Evolutionary conservation across 2,888 invertebrate genomes (phyloP).

Genomic region (Tetropium fuscum): DNA sequence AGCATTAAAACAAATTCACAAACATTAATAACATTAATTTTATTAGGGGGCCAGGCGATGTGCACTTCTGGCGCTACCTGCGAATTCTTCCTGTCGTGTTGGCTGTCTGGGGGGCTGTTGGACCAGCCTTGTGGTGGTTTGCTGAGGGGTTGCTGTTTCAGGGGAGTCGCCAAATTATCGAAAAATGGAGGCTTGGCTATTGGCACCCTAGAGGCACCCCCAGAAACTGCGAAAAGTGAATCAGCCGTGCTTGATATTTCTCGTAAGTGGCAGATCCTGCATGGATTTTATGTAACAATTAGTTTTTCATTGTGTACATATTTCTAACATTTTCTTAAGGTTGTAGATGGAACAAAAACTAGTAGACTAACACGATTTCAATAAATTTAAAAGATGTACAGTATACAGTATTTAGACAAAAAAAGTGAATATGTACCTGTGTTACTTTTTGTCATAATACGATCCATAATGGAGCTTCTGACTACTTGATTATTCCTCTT

Average conservation of each 20-base stretch:
- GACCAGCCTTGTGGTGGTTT: slow-evolving; percentile 83
- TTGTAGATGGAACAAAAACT: too few species aligned
- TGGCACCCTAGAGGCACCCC: slow-evolving; percentile 71
- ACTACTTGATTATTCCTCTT: too few species aligned
- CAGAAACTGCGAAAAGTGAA: slow-evolving; percentile 71
- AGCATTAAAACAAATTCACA: too few species aligned
- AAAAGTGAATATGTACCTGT: too few species aligned
- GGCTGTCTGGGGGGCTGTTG: slow-evolving; percentile 89
- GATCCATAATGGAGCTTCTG: too few species aligned
- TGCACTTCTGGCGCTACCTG: slow-evolving; percentile 84
- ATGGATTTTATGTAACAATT: background rate
- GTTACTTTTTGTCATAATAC: too few species aligned
- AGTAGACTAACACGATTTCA: too few species aligned
- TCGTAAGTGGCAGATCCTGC: slow-evolving; percentile 56
- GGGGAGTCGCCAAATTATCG: slow-evolving; percentile 70
- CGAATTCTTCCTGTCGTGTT: slow-evolving; percentile 92
- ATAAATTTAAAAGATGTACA: too few species aligned
- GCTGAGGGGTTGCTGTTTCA: slow-evolving; percentile 89
- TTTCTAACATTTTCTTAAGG: background rate
- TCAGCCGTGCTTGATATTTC: slow-evolving; percentile 68
- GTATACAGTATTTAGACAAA: too few species aligned
- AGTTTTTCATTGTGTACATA: background rate
- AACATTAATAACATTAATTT: slow-evolving; percentile 18
- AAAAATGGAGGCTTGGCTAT: slow-evolving; percentile 73
- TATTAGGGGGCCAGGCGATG: slow-evolving; percentile 64